Evolutionary conservation across 2,888 invertebrate genomes (phyloP), one percentile per base, ranked within the genome.

Genomic region (Caenorhabditis auriculariae): DNA sequence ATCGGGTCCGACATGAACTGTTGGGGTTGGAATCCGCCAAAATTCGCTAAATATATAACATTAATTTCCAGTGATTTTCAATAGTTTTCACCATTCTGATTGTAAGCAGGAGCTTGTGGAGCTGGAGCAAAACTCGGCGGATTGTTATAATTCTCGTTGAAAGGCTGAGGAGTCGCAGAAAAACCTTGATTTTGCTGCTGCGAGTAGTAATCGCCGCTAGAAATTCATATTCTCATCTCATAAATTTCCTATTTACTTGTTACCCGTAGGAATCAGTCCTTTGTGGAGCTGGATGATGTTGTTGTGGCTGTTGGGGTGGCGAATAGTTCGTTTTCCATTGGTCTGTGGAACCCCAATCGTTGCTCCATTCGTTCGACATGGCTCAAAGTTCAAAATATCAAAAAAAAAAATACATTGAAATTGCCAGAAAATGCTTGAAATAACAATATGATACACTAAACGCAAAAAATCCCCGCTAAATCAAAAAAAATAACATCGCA

Each of bases 281-380:
- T n/a, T n/a, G n/a, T n/a, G n/a, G n/a, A n/a, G n/a, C n/a, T n/a
- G n/a, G 15, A 26, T 26, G 26, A 38, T 17, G 9, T 2, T 21
- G 12, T 5, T 32, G n/a, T n/a, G 47, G 51, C 21, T 50, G 54
- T n/a, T 43, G 44, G 2, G 58, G 57, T 37, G 54, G 62, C 6
- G 63, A 49, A 46, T 59, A 63, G 24, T 57, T 60, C 6, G 54
- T 54, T 41, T 53, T 56, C 69, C 69, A 69, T 27, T 60, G 54
- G 45, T 63, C 58, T 39, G 28, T 44, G 27, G 64, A 61, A 19
- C 60, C 66, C 69, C 69, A 69, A 49, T 63, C 62, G 57, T 60
- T 66, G 44, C 69, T 66, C 69, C 69, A 69, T 17, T 69, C 69
- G 69, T 69, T 66, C 44, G 69, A 69, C 69, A 69, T 69, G 49